Base-by-base conservation (phyloP, 2,797 vertebrate species). In the Cynodonichthys magdalenae region DNA sequence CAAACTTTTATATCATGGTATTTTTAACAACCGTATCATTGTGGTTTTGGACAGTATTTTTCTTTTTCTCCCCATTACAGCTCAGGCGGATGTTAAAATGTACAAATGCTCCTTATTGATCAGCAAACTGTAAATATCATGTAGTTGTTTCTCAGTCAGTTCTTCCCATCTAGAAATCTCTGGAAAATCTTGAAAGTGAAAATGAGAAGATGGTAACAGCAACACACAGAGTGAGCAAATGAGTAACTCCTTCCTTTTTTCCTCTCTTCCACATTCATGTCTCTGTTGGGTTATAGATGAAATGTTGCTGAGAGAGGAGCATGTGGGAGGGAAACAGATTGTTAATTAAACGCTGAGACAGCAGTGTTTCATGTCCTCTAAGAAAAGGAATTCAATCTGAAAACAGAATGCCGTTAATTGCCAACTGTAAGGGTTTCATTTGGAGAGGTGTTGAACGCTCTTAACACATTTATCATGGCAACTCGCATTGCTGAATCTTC, bases 281-380 rank as follows among this genome's bases (percentile, higher is more conserved):
- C 53, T 71, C 64, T 29, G 52, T 66, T 53, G 65, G 74, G 57
- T 67, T 62, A 69, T 62, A 60, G 57, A 85, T 71, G 71, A 78
- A 83, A 71, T 69, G 64, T 56, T 58, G 61, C 74, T 51, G 50
- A 53, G 34, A 61, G 60, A 53, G 52, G 36, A 18, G 59, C 41
- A 41, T 51, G 79, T 79, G 71, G 71, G 68, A 66, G 73, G 56
- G 59, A 74, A 65, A 69, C 71, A 80, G 75, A 75, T 67, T 77
- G 81, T 77, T 89, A 85, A 92, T 92, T 89, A 86, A 79, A 78
- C 49, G 58, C 58, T 56, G 79, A 83, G 70, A 79, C 76, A 31
- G 69, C 14, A 1, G 52, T 9, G 50, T 80, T 76, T 83, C 63
- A 69, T 39, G 20, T 77, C 75, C 75, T 69, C 57, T 78, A 81